Evolutionary conservation across 2,113 vertebrate species (phyloP).

Genomic region (Sinocyclocheilus rhinocerous): DNA sequence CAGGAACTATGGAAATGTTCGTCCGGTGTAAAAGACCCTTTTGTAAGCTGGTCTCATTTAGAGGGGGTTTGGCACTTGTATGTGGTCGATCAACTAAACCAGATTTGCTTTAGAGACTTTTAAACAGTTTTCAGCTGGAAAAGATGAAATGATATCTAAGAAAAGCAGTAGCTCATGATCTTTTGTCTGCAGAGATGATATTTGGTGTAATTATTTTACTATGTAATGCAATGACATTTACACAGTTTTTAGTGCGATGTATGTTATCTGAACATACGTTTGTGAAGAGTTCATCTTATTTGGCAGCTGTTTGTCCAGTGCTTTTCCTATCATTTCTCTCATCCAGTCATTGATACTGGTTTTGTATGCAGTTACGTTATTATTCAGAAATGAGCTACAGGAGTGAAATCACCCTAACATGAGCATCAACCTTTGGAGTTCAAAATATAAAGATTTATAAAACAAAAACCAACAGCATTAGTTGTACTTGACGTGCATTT

Average conservation of each 20-base stretch:
- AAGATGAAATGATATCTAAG: not conserved
- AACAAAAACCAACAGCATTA: not conserved
- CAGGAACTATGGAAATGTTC: too few species aligned
- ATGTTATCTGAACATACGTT: not conserved
- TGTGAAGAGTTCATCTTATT: not conserved
- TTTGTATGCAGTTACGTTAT: not conserved
- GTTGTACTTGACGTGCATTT: not conserved
- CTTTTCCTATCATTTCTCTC: not conserved
- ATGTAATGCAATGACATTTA: not conserved
- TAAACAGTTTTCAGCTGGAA: not conserved
- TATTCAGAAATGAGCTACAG: not conserved
- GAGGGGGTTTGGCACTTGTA: not conserved
- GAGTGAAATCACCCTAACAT: not conserved
- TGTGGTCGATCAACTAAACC: not conserved
- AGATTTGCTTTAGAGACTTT: not conserved
- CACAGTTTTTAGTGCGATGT: not conserved
- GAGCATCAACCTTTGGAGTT: not conserved
- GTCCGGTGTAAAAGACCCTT: too few species aligned
- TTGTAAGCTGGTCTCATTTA: not conserved
- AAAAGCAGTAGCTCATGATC: not conserved
- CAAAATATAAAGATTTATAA: not conserved
- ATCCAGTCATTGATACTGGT: not conserved
- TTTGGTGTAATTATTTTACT: not conserved
- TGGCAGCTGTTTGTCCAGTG: not conserved
- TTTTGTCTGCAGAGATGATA: not conserved